phyloP scores from a whole-genome alignment of 2,888 invertebrate species.

The Tetropium fuscum region DNA sequence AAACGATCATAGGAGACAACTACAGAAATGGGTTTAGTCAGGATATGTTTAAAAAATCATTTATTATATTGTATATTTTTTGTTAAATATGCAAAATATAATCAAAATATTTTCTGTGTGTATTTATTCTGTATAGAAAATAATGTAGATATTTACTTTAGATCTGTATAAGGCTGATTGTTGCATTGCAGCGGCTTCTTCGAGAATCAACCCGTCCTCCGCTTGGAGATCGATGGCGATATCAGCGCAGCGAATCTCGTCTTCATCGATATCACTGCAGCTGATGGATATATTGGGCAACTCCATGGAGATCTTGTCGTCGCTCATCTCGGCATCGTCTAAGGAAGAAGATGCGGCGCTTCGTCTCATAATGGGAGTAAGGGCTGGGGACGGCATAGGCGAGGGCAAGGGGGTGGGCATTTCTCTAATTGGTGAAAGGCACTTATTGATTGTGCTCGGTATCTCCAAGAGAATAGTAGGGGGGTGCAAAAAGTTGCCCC shows the following conservation, averaged over 20 bases:
- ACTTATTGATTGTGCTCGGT: conserved; percentile 79
- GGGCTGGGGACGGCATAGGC: conserved; percentile 77
- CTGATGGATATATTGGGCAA: conserved; percentile 63
- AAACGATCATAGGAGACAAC: no score
- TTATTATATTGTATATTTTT: no score
- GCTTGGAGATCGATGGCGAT: conserved; percentile 64
- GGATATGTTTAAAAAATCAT: no score
- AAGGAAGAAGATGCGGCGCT: conserved; percentile 64
- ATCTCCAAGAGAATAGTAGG: conserved; percentile 83
- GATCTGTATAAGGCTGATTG: conserved; percentile 47
- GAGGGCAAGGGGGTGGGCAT: conserved; percentile 82
- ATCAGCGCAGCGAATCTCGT: conserved; percentile 59
- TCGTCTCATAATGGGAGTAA: conserved; percentile 74
- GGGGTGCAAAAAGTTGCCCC: conserved; percentile 76
- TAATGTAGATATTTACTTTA: conserved; percentile 42
- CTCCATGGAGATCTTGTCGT: conserved; percentile 67
- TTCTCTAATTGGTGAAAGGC: conserved; percentile 84
- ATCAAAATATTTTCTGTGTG: no score
- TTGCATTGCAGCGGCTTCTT: conserved; percentile 64
- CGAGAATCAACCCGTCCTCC: conserved; percentile 64
- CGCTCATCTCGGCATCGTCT: conserved; percentile 67
- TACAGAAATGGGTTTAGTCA: no score
- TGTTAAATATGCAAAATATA: no score
- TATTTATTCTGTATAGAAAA: no score
- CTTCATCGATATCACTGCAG: conserved; percentile 62